phyloP scores from a whole-genome alignment of 2,888 invertebrate species.

The Philaethria dido region DNA sequence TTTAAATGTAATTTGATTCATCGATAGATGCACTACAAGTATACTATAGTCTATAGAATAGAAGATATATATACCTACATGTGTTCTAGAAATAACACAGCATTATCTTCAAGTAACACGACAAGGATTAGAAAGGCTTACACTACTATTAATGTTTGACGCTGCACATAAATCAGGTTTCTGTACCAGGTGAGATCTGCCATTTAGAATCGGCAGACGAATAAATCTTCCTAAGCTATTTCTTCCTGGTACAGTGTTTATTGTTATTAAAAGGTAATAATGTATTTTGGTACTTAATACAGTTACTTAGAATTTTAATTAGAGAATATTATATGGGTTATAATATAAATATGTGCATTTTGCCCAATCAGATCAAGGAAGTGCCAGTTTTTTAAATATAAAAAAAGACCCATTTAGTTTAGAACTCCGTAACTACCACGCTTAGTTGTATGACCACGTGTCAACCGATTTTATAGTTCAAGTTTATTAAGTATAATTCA shows the following conservation, averaged over 20 bases:
- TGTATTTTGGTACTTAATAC: slow-evolving; percentile 8
- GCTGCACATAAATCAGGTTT: slow-evolving; percentile 30
- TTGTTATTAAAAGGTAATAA: slow-evolving; percentile 14
- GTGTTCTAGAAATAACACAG: slow-evolving; percentile 11
- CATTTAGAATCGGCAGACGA: not conserved
- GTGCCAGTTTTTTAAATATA: no score
- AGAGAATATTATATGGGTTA: no score
- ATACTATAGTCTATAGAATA: no score
- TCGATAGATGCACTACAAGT: not conserved
- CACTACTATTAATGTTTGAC: slow-evolving; percentile 33
- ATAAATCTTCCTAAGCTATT: slow-evolving; percentile 30
- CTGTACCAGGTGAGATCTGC: slow-evolving; percentile 28
- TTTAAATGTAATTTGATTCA: not conserved
- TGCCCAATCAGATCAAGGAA: no score
- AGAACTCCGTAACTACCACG: no score
- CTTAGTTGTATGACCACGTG: no score
- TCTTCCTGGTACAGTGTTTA: slow-evolving; percentile 28
- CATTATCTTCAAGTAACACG: slow-evolving; percentile 17
- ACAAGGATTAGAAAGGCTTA: slow-evolving; percentile 26
- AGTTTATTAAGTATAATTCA: no score
- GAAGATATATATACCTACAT: no score
- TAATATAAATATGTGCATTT: no score
- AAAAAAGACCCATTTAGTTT: no score
- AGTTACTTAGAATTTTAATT: not conserved
- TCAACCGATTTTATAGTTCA: no score